A percentile compares a stretch with the other conserved stretches of the same genome.
Conservation (phyloP, 2,797 vertebrate species). For the Paratrypauchen microcephalus region DNA sequence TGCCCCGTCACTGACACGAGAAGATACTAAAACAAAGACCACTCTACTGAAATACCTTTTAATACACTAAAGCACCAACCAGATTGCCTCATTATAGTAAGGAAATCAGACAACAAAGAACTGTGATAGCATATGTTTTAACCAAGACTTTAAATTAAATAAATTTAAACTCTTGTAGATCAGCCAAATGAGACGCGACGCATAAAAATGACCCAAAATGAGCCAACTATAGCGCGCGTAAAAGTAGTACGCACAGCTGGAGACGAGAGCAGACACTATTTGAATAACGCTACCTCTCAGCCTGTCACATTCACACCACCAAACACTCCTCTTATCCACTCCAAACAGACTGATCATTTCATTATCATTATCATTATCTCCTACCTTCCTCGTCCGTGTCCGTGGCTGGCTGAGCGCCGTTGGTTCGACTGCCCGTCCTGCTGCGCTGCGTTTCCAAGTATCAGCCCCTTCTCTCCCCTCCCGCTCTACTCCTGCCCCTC, state of each 20-base stretch:
- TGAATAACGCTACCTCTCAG: not conserved
- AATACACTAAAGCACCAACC: constrained; percentile 2
- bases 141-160: not conserved
- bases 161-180: constrained; percentile 19
- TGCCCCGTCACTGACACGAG: not conserved
- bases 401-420: constrained; percentile 71
- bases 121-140: not conserved
- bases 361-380: constrained; percentile 57
- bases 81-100: not conserved
- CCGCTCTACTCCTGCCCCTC: constrained; percentile 17
- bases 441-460: constrained; percentile 70
- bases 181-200: not conserved
- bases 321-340: constrained; percentile 14
- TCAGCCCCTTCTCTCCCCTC: constrained; percentile 40
- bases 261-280: not conserved
- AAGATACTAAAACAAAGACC: constrained; percentile 14
- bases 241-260: constrained; percentile 40
- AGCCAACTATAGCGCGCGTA: constrained; percentile 5
- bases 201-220: not conserved
- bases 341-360: constrained; percentile 17
- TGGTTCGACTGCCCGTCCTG: constrained; percentile 70
- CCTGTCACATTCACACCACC: constrained; percentile 19
- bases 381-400: constrained; percentile 80
- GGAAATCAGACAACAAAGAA: too few relatives aligned
- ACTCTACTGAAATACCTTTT: constrained; percentile 13